phyloP scores from a whole-genome alignment of 2,113 vertebrate species.

The Apodemus speciosus region DNA sequence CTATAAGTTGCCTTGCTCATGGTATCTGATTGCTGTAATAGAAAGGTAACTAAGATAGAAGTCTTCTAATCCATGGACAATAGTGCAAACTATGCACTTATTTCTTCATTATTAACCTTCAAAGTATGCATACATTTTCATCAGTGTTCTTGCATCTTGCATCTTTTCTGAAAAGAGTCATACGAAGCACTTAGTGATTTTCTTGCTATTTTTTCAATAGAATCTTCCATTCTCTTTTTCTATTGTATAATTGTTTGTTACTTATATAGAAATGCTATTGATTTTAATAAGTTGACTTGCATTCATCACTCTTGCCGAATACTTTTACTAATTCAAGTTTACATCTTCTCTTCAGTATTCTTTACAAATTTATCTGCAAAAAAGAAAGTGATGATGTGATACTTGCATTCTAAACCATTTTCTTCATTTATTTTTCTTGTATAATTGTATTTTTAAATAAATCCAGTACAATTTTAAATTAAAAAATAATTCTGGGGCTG shows the following conservation, averaged over 20 bases:
- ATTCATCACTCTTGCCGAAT: not conserved
- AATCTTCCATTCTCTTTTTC: not conserved
- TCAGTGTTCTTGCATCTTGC: not conserved
- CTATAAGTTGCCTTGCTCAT: not conserved
- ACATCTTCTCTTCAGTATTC: not conserved
- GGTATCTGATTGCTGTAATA: not conserved
- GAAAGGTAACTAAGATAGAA: not conserved
- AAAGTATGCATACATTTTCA: not conserved
- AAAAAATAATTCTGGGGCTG: not conserved
- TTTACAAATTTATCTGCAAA: not conserved
- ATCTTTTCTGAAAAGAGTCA: not conserved
- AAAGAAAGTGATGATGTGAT: not conserved
- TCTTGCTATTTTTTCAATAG: not conserved
- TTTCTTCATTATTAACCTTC: constrained; percentile 29
- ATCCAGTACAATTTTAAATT: not conserved
- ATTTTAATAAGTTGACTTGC: not conserved
- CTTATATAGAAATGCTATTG: not conserved
- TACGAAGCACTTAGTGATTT: not conserved
- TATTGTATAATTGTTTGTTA: not conserved
- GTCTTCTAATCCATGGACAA: not conserved
- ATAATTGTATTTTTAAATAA: not conserved
- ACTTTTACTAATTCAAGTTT: not conserved
- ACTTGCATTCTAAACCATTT: not conserved
- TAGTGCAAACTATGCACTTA: not conserved
- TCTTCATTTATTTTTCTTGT: constrained; percentile 1